Percentiles rank a stretch among this genome's conserved stretches.
These are phyloP conservation scores for Tragelaphus buxtoni DNA, from an alignment of 2,113 vertebrate genomes.

Conservation along the genomic window DNA sequence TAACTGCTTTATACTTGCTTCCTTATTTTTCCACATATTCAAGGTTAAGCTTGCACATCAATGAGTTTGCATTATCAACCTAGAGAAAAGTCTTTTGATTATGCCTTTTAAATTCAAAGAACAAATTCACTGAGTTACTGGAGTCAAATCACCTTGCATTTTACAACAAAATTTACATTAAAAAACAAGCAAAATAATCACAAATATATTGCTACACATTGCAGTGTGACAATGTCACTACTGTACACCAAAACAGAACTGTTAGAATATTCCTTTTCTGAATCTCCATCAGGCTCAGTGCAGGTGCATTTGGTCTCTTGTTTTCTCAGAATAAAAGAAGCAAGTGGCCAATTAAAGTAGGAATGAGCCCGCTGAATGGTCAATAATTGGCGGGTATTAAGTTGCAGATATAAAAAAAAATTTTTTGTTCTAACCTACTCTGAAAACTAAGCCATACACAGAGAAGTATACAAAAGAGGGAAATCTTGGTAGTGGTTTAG, in stretches of 20 bases:
- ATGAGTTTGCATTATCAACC: conserved; percentile 29
- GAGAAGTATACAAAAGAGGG: background rate
- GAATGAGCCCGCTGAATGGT: conserved; percentile 38
- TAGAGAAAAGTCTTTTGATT: conserved; percentile 55
- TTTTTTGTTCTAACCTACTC: background rate
- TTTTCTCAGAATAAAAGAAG: conserved; percentile 35
- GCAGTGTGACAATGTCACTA: conserved; percentile 40
- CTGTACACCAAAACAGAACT: conserved; percentile 50
- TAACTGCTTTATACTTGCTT: background rate
- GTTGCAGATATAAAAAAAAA: background rate
- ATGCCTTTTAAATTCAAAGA: conserved; percentile 42
- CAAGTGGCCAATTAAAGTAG: conserved; percentile 38
- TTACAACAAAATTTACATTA: conserved; percentile 61
- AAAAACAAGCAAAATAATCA: conserved; percentile 56
- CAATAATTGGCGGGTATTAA: conserved; percentile 20
- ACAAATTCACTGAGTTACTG: conserved; percentile 39
- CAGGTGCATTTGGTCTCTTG: conserved; percentile 36
- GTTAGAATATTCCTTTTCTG: conserved; percentile 41
- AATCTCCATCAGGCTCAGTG: background rate
- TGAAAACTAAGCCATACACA: background rate
- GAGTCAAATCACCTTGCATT: conserved; percentile 43
- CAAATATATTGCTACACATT: background rate
- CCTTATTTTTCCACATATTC: background rate
- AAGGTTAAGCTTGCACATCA: conserved; percentile 47
- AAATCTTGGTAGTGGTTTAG: background rate